Conservation (phyloP, 2,888 invertebrate species). For the Drosophila barbarae region DNA sequence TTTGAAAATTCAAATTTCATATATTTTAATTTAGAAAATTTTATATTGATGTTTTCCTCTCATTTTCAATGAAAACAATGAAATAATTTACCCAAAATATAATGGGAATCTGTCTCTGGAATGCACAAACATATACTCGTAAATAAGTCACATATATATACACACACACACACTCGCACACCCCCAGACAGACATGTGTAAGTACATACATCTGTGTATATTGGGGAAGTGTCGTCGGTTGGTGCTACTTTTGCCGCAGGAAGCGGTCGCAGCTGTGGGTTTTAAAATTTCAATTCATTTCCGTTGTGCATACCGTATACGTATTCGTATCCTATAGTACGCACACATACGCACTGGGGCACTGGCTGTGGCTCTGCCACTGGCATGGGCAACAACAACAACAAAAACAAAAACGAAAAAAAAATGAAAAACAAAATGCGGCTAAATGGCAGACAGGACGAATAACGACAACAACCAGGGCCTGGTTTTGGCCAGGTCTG, state of each 20-base stretch:
- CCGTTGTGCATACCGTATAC: constrained; percentile 60
- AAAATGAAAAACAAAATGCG: constrained; percentile 52
- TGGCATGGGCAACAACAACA: too few relatives aligned
- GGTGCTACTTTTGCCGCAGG: constrained; percentile 72
- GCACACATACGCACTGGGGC: constrained; percentile 10
- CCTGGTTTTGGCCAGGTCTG: constrained; percentile 12
- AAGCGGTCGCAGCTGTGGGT: constrained; percentile 76
- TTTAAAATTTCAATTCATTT: constrained; percentile 77
- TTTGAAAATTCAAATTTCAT: background rate
- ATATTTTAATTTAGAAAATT: background rate
- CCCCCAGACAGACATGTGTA: constrained; percentile 34
- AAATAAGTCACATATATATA: constrained; percentile 16
- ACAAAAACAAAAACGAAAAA: constrained; percentile 10
- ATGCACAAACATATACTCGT: constrained; percentile 26
- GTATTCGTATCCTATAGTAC: constrained; percentile 36
- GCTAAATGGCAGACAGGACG: constrained; percentile 68
- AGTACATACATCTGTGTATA: constrained; percentile 39
- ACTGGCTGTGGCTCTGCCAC: background rate
- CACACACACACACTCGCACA: background rate
- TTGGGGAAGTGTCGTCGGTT: constrained; percentile 58
- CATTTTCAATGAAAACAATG: background rate
- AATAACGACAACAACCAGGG: constrained; percentile 32
- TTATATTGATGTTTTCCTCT: background rate
- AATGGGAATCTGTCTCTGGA: constrained; percentile 31
- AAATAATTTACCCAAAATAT: constrained; percentile 19